A percentile compares a stretch with the other conserved stretches of the same genome.
Conservation (phyloP, 2,888 invertebrate species). For the Cerastis rubricosa region DNA sequence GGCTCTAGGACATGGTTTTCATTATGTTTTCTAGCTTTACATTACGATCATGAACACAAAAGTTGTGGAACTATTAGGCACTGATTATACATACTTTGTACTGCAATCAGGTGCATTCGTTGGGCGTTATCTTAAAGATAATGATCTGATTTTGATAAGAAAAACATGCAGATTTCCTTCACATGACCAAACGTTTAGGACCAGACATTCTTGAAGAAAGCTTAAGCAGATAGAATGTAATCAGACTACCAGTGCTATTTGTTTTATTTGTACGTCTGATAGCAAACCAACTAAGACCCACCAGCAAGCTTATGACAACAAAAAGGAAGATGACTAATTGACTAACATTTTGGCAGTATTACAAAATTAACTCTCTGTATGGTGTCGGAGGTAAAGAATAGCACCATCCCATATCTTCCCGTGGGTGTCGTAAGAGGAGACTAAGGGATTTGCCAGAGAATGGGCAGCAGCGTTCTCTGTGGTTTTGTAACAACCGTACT, state of each 20-base stretch:
- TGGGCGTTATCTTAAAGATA: background rate
- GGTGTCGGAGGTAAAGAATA: no score
- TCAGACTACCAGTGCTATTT: background rate
- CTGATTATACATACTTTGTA: background rate
- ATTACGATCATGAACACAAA: background rate
- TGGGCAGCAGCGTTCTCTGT: no score
- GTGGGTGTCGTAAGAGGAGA: no score
- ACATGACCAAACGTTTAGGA: background rate
- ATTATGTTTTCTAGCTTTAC: no score
- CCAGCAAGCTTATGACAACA: background rate
- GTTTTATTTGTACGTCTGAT: background rate
- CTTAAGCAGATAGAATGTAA: no score
- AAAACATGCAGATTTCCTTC: background rate
- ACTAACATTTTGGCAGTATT: no score
- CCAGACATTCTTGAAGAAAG: background rate
- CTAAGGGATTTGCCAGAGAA: no score
- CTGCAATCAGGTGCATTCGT: background rate
- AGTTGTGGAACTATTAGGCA: background rate
- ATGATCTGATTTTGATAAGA: background rate
- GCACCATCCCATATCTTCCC: no score
- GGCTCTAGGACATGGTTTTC: background rate
- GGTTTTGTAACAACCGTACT: no score
- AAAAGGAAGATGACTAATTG: background rate
- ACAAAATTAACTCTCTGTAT: no score
- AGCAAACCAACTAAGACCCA: background rate